phyloP scores from a whole-genome alignment of 2,797 vertebrate species.

The Leucoraja ocellata region DNA sequence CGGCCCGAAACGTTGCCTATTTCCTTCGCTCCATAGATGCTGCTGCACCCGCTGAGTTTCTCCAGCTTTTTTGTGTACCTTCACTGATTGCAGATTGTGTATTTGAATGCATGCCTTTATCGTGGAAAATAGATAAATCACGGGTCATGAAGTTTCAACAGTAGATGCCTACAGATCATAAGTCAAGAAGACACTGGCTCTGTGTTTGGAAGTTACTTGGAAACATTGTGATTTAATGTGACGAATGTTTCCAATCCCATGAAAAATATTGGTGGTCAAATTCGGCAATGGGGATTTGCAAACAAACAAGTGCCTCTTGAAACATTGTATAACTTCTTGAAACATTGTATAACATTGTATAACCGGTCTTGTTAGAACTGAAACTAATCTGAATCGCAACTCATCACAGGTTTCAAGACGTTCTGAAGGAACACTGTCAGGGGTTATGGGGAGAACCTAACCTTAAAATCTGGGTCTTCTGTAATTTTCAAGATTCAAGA shows the following conservation, averaged over 20 bases:
- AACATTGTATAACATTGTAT: neutral
- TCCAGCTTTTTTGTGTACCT: too few species aligned
- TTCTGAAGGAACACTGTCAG: too few species aligned
- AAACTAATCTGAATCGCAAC: neutral
- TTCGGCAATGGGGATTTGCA: neutral
- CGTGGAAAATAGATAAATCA: neutral
- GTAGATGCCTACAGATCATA: neutral
- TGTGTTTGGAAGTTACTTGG: neutral
- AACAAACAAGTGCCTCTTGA: neutral
- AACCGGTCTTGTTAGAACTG: neutral
- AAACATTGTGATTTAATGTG: neutral
- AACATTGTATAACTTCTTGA: neutral
- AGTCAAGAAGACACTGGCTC: neutral
- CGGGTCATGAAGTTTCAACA: neutral
- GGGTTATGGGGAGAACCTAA: too few species aligned
- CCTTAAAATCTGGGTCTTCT: too few species aligned
- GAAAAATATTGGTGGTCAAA: neutral
- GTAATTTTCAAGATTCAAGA: too few species aligned
- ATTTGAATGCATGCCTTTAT: neutral
- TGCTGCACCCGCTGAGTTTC: too few species aligned
- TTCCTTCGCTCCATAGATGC: too few species aligned
- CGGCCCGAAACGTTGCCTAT: too few species aligned
- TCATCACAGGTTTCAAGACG: neutral
- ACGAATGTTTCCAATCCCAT: neutral
- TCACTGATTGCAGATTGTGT: neutral